Conservation (phyloP, 2,888 invertebrate species). For the Oxyteleia sp. region DNA sequence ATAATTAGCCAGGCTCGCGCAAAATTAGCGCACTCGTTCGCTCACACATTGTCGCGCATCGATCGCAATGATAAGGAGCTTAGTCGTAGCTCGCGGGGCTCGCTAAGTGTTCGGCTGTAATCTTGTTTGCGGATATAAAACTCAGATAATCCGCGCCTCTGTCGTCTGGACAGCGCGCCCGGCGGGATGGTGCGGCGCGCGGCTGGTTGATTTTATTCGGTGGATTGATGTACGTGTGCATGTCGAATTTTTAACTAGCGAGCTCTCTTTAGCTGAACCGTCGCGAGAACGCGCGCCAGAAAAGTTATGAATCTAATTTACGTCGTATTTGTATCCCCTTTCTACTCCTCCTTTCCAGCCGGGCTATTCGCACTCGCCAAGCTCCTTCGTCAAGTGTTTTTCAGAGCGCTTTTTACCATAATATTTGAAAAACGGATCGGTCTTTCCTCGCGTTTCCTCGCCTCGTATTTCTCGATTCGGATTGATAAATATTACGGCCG, state of each 20-base stretch:
- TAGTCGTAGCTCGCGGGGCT: too few species aligned
- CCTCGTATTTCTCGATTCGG: conserved; percentile 9
- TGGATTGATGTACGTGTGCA: conserved; percentile 85
- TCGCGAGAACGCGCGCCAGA: conserved; percentile 84
- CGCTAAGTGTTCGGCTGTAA: conserved; percentile 85
- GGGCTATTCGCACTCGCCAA: conserved; percentile 23
- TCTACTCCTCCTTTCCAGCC: conserved; percentile 50
- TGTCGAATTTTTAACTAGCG: conserved; percentile 87
- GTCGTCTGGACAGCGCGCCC: conserved; percentile 81
- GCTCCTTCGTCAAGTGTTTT: conserved; percentile 48
- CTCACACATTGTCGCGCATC: conserved; percentile 37
- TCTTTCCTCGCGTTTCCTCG: conserved; percentile 28
- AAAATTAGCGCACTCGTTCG: conserved; percentile 52
- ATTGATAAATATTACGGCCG: not conserved
- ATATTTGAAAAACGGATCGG: conserved; percentile 43
- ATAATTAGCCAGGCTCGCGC: conserved; percentile 50
- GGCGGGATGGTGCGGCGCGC: conserved; percentile 4
- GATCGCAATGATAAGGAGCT: conserved; percentile 69
- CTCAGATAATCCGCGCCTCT: conserved; percentile 83
- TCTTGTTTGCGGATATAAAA: conserved; percentile 85
- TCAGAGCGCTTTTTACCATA: conserved; percentile 47
- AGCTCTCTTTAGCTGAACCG: conserved; percentile 80
- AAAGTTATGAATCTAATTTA: conserved; percentile 87
- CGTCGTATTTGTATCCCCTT: conserved; percentile 83
- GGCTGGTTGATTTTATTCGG: conserved; percentile 62